Evolutionary conservation across 2,888 invertebrate genomes (phyloP).

Genomic region (Camponotus fellah): DNA sequence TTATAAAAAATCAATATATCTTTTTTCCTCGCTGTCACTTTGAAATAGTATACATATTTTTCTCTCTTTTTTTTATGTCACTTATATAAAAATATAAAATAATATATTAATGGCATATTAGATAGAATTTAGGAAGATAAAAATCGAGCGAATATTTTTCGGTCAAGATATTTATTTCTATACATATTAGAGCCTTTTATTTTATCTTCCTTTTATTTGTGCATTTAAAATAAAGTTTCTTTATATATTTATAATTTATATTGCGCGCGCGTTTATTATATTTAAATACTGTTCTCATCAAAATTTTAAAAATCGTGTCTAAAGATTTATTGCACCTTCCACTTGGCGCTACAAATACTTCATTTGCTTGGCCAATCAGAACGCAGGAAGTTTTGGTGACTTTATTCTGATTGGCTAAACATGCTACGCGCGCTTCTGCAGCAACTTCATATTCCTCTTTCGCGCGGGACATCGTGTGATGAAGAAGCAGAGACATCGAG

Average conservation of each 20-base stretch:
- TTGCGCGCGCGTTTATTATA: neutral
- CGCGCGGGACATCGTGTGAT: neutral
- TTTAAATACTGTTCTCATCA: neutral
- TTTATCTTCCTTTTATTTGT: neutral
- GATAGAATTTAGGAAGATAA: neutral
- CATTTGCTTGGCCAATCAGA: neutral
- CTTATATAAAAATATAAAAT: neutral
- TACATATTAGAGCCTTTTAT: neutral
- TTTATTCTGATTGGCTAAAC: constrained; percentile 7
- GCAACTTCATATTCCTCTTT: constrained; percentile 1
- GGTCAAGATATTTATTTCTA: neutral
- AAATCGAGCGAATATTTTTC: neutral
- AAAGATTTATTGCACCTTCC: neutral
- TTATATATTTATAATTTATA: neutral
- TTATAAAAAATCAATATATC: constrained; percentile 9
- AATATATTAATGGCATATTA: neutral
- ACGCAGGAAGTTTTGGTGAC: neutral
- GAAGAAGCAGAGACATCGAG: neutral
- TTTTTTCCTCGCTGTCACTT: neutral
- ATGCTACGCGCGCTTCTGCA: neutral
- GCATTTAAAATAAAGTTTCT: neutral
- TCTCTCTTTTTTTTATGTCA: neutral
- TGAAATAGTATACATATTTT: neutral
- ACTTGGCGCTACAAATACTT: constrained; percentile 2
- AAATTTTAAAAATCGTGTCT: neutral